Conservation (phyloP, 2,797 vertebrate genomes). For the Enteromius trimaculatus region DNA sequence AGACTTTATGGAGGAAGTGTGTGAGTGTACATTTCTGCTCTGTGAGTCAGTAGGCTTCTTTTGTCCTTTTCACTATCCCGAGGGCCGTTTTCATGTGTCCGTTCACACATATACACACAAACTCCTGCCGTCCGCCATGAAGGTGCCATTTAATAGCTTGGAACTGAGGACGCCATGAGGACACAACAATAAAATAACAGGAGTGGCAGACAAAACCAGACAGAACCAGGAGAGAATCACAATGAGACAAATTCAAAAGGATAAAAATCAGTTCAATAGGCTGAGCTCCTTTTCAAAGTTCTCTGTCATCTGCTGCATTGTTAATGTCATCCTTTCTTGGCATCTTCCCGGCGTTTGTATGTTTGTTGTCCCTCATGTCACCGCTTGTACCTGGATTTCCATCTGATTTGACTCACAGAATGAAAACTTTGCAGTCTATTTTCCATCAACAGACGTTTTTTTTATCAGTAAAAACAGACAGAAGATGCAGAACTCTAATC, state of each 20-base stretch:
- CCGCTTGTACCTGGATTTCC: background rate
- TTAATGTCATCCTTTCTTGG: constrained; percentile 18
- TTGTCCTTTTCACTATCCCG: constrained; percentile 55
- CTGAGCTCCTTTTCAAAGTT: constrained; percentile 26
- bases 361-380: constrained; percentile 1
- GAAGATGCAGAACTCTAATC: background rate
- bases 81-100: constrained; percentile 37
- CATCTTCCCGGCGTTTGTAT: constrained; percentile 3
- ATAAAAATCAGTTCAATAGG: constrained; percentile 35
- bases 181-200: constrained; percentile 54
- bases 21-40: constrained; percentile 17
- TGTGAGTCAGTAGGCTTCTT: constrained; percentile 43
- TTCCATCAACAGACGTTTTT: background rate
- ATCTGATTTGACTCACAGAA: constrained; percentile 1
- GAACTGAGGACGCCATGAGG: constrained; percentile 37
- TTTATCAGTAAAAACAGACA: constrained; percentile 14
- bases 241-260: constrained; percentile 52
- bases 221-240: constrained; percentile 42
- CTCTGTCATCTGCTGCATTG: constrained; percentile 22
- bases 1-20: background rate
- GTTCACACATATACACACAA: constrained; percentile 1
- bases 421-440: background rate
- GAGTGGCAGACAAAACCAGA: constrained; percentile 46
- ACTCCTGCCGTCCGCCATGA: background rate
- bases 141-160: constrained; percentile 50